phyloP scores from a whole-genome alignment of 2,797 vertebrate genomes.

The Gallinago solitaria region DNA sequence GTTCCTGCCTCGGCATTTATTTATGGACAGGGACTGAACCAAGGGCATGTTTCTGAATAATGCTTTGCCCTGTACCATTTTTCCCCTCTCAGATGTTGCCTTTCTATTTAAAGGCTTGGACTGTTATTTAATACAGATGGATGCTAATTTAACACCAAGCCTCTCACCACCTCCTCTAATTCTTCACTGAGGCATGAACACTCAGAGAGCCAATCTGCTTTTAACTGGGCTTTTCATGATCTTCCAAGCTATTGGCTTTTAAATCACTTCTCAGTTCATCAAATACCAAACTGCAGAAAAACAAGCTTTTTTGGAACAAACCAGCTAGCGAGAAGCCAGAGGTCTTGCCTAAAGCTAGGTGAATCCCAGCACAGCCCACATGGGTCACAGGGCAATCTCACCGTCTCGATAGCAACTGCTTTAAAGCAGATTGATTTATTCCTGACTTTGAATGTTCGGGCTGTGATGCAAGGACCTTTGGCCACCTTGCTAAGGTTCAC shows the following conservation, averaged over 20 bases:
- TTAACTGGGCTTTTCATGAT: slow-evolving; percentile 17
- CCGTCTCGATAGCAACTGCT: not conserved
- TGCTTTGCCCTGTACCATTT: slow-evolving; percentile 8
- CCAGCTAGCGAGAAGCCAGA: not conserved
- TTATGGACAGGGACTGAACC: slow-evolving; percentile 21
- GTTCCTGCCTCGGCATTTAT: slow-evolving; percentile 22
- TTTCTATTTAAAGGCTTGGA: slow-evolving; percentile 48
- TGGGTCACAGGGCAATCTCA: not conserved
- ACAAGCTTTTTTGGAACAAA: not conserved
- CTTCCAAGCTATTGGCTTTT: slow-evolving; percentile 38
- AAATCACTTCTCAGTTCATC: slow-evolving; percentile 13
- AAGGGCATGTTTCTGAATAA: slow-evolving; percentile 44
- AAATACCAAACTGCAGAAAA: slow-evolving; percentile 1
- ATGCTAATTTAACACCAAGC: slow-evolving; percentile 57
- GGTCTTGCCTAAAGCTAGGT: not conserved
- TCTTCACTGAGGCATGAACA: slow-evolving; percentile 31
- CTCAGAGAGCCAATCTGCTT: slow-evolving; percentile 27
- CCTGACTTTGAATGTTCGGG: not conserved
- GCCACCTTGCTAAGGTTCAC: not conserved
- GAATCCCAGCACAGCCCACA: not conserved
- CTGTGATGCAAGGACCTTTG: not conserved
- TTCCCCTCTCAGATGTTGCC: not conserved
- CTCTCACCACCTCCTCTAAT: slow-evolving; percentile 57
- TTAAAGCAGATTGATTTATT: not conserved
- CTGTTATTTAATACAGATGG: slow-evolving; percentile 51